These are phyloP conservation scores for Diuraphis noxia DNA, from an alignment of 1,140 invertebrate genomes.

Conservation along the genomic window DNA sequence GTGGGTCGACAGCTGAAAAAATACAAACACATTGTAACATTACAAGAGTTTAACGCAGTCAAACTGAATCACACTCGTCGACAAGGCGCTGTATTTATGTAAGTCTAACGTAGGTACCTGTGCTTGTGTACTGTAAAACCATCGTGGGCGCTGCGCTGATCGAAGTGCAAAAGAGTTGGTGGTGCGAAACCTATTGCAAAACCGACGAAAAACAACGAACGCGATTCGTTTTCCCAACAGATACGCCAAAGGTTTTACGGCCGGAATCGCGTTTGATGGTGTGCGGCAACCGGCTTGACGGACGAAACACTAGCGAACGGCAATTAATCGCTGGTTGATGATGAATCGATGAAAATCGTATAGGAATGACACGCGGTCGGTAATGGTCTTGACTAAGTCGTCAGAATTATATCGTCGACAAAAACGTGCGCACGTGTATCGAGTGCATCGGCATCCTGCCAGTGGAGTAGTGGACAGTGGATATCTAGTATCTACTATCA, in stretches of 20 bases:
- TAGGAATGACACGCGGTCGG: no score
- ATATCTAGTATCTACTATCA: background rate
- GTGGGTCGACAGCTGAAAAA: slow-evolving; percentile 29
- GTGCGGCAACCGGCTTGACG: no score
- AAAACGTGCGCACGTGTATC: background rate
- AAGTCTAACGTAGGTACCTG: background rate
- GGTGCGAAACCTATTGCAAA: background rate
- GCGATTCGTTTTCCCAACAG: background rate
- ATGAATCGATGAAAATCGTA: background rate
- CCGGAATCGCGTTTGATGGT: background rate
- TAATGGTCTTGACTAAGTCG: background rate
- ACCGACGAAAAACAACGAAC: background rate
- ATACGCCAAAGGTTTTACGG: background rate
- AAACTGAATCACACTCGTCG: background rate
- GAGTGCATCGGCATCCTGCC: background rate
- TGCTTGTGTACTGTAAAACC: slow-evolving; percentile 36
- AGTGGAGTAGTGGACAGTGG: no score
- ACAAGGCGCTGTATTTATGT: no score
- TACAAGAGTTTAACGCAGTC: background rate
- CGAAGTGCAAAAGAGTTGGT: background rate
- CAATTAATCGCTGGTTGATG: background rate
- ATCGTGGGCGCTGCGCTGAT: background rate
- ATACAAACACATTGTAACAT: background rate
- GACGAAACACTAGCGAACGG: background rate
- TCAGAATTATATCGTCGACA: background rate